phyloP scores from a whole-genome alignment of 2,797 vertebrate genomes.

The Pteronotus mesoamericanus region DNA sequence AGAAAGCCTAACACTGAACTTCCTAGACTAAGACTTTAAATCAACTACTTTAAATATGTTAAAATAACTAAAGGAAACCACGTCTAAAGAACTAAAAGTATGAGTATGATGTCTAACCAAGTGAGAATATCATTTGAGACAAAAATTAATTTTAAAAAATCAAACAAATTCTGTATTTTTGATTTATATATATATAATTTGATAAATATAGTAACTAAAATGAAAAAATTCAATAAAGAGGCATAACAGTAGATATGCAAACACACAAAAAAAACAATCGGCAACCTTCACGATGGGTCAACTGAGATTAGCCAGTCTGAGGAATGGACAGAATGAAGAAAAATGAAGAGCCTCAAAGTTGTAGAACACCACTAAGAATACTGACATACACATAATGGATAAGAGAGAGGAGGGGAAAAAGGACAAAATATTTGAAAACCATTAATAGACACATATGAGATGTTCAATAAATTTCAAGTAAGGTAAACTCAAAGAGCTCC shows the following conservation, averaged over 20 bases:
- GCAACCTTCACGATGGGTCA: neutral
- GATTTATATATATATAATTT: too few species aligned
- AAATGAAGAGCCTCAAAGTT: neutral
- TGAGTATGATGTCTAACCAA: neutral
- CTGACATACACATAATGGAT: neutral
- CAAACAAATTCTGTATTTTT: too few species aligned
- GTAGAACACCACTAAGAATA: neutral
- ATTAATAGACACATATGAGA: neutral
- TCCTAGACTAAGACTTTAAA: neutral
- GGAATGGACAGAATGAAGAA: neutral
- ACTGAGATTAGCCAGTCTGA: neutral
- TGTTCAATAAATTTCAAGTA: neutral
- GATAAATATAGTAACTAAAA: neutral
- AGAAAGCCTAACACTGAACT: neutral
- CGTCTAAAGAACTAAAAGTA: neutral
- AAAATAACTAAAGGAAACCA: neutral
- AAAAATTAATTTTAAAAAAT: neutral
- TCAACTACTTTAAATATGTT: neutral
- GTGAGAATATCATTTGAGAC: neutral
- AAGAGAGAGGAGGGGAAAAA: neutral
- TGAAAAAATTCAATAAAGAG: neutral
- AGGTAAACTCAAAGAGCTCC: neutral
- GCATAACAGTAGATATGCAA: neutral
- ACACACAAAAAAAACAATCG: neutral
- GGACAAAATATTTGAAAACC: neutral